These are phyloP conservation scores for Centropyge bicolor DNA, from an alignment of 2,797 vertebrate genomes.

Conservation along the genomic window DNA sequence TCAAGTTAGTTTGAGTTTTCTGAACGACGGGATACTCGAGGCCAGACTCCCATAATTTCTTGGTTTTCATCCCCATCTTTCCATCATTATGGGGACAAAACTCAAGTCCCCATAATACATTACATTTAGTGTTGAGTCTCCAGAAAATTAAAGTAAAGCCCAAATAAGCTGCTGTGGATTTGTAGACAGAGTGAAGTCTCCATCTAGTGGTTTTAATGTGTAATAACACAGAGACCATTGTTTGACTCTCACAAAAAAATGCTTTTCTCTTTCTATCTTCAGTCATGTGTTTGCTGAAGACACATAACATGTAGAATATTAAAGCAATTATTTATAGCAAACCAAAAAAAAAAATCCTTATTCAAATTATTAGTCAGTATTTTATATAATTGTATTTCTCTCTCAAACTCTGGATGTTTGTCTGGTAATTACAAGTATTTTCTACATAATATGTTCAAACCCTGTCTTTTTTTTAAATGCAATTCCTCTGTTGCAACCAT, in stretches of 20 bases:
- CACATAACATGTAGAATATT: not conserved
- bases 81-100: no score
- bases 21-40: not conserved
- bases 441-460: not conserved
- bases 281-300: not conserved
- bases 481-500: not conserved
- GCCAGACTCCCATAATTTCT: not conserved
- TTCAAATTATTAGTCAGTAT: not conserved
- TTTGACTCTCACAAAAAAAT: not conserved
- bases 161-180: not conserved
- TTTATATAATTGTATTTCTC: not conserved
- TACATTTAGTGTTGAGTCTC: no score
- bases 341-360: not conserved
- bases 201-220: slow-evolving; percentile 70
- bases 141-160: no score
- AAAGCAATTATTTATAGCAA: not conserved
- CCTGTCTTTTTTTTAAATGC: not conserved
- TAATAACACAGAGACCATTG: slow-evolving; percentile 8
- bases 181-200: slow-evolving; percentile 46
- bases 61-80: not conserved
- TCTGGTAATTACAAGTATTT: not conserved
- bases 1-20: not conserved
- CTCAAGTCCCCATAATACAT: no score
- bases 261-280: not conserved
- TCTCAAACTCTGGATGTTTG: not conserved